Base-by-base conservation (phyloP, 2,113 vertebrate genomes). In the Heterotis niloticus region DNA sequence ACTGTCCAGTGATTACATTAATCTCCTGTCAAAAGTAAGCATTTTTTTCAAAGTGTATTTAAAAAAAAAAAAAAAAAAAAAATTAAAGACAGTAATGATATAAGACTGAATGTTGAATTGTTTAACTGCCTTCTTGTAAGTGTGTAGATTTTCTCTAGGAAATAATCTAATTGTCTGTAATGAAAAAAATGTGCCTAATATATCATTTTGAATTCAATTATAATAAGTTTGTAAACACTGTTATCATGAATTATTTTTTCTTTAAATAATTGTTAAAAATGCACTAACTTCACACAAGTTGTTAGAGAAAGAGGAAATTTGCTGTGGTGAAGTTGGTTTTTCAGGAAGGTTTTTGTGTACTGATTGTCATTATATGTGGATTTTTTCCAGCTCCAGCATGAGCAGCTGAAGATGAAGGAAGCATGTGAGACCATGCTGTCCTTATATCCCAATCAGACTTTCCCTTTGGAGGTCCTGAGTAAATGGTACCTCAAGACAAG, bases 1-100 rank as follows among this genome's bases (percentile, higher is more conserved):
- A 60, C 88, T 96, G 79, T 95, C 91, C 56, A 88, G 85, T 79
- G 92, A 95, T 77, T 97, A 95, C 78, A 90, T 98, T 86, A 91
- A 90, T 78, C 95, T 89, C 87, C 92, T 99, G 75, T 94, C 92
- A 75, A 94, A 95, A 87, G 97, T 98, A 92, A 92, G 93, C 14
- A 28, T 66, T 1, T 11, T 78, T 64, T 18, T 74, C 51, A 44
- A 80, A 56, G 18, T 16, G 64, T 7, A 64, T 26, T 16, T 44
- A 24, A 11, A 26, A 20, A 20, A 12, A 1, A 64, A n/a, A n/a
- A n/a, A n/a, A n/a, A n/a, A n/a, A 44, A 44, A 44, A 44, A 44
- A 4, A 44, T 7, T 4, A 44, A 44, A 44, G 2, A 44, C 34
- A 44, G 34, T 44, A 7, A 44, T 44, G 34, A 44, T 44, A 44